Conservation (phyloP, 2,113 vertebrate genomes). For the Fulica atra region DNA sequence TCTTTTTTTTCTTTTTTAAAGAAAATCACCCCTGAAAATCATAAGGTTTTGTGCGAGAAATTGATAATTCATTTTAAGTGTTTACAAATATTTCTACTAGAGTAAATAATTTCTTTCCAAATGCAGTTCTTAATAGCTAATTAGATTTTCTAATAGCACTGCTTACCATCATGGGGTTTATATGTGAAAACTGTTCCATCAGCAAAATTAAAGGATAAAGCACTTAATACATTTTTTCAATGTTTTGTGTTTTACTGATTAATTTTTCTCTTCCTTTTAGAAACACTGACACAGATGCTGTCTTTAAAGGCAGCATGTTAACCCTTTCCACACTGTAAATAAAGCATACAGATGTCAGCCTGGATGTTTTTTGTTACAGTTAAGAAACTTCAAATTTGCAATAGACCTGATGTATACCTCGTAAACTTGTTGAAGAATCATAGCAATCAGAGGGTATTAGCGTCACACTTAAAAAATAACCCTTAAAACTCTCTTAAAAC, state of each 20-base stretch:
- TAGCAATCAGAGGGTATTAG: too few relatives aligned
- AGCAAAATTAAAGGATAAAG: constrained; percentile 69
- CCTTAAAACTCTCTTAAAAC: neutral
- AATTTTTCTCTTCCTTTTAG: neutral
- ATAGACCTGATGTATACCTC: neutral
- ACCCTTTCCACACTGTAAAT: neutral
- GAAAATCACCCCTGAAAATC: neutral
- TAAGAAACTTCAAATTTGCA: neutral
- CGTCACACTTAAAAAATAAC: too few relatives aligned
- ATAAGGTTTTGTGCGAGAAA: constrained; percentile 8
- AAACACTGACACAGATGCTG: neutral
- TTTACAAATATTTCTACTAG: constrained; percentile 53
- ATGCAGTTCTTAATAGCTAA: constrained; percentile 60
- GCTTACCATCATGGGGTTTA: constrained; percentile 54
- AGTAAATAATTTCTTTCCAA: constrained; percentile 64
- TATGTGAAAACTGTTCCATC: constrained; percentile 54
- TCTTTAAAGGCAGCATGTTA: neutral
- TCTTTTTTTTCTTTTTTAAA: neutral
- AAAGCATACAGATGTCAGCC: neutral
- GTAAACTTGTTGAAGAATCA: too few relatives aligned
- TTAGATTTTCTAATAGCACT: constrained; percentile 68
- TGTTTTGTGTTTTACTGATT: constrained; percentile 47
- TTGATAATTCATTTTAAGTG: constrained; percentile 5
- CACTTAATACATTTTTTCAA: constrained; percentile 21
- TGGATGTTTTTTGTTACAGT: neutral